Percentiles rank a stretch among this genome's conserved stretches.
These are phyloP conservation scores for Calidris pugnax DNA, from an alignment of 2,113 vertebrate genomes.

Conservation along the genomic window DNA sequence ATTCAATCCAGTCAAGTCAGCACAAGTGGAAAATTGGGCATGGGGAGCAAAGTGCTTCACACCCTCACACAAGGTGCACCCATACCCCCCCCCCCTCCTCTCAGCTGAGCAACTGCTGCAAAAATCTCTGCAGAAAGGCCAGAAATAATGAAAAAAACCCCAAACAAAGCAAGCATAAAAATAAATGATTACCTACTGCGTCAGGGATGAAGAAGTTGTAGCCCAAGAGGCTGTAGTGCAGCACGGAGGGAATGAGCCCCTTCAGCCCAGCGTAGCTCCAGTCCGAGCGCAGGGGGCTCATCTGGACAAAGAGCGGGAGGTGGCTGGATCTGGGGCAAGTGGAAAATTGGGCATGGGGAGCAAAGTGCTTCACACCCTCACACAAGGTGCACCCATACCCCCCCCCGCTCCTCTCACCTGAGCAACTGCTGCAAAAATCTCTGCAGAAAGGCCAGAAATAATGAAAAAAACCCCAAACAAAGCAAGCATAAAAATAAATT, in stretches of 20 bases:
- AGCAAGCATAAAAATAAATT: neutral
- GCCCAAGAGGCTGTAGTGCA: slow-evolving; percentile 90
- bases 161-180: neutral
- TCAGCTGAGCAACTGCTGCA: accelerated
- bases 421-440: neutral
- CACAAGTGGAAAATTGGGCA: accelerated
- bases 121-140: neutral
- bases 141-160: accelerated
- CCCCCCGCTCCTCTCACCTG: accelerated
- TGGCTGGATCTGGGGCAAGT: slow-evolving; percentile 79
- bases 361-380: accelerated
- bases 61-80: accelerated
- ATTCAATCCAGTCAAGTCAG: neutral
- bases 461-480: no score
- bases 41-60: accelerated
- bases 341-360: accelerated
- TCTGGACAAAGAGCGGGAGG: slow-evolving; percentile 82
- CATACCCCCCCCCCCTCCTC: accelerated
- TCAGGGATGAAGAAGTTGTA: slow-evolving; percentile 94
- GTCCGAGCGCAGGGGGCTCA: slow-evolving; percentile 79
- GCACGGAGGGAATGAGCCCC: slow-evolving; percentile 85
- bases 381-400: accelerated
- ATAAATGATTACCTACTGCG: slow-evolving; percentile 81
- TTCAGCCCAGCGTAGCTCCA: slow-evolving; percentile 85
- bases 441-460: neutral